Evolutionary conservation across 1,140 invertebrate genomes (phyloP).

Genomic region (Magallana ariakensis): DNA sequence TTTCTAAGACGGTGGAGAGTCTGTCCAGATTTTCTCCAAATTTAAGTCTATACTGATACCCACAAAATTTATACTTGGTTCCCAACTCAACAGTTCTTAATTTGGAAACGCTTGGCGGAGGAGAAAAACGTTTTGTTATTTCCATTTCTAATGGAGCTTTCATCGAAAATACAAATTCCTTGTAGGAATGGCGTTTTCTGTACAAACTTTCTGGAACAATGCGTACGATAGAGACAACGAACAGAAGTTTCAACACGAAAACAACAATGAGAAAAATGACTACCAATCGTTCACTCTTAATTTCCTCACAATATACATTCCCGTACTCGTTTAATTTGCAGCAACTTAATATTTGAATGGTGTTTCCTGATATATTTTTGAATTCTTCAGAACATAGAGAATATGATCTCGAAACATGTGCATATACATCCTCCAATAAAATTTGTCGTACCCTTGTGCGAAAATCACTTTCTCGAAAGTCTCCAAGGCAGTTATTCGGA

Average conservation of each 20-base stretch:
- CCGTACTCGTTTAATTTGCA: background rate
- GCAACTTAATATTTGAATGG: conserved; percentile 6
- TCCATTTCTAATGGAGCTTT: conserved; percentile 11
- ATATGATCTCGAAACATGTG: background rate
- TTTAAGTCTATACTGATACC: conserved; percentile 4
- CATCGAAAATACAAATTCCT: conserved; percentile 17
- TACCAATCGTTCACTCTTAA: background rate
- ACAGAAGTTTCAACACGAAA: background rate
- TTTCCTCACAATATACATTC: background rate
- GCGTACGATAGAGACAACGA: background rate
- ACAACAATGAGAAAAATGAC: background rate
- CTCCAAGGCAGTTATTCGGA: conserved; percentile 23
- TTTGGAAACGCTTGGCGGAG: conserved; percentile 15
- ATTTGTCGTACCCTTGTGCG: background rate
- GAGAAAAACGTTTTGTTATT: conserved; percentile 18
- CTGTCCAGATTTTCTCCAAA: conserved; percentile 17
- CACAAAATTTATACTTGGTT: background rate
- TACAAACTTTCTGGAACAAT: background rate
- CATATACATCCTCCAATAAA: background rate
- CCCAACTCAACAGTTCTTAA: conserved; percentile 13
- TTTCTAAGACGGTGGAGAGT: conserved; percentile 1
- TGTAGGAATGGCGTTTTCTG: conserved; percentile 6
- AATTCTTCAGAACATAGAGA: background rate
- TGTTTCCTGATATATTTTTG: background rate
- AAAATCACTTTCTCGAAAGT: background rate